Evolutionary conservation across 2,113 vertebrate genomes (phyloP).

Genomic region (Aldabrachelys gigantea): DNA sequence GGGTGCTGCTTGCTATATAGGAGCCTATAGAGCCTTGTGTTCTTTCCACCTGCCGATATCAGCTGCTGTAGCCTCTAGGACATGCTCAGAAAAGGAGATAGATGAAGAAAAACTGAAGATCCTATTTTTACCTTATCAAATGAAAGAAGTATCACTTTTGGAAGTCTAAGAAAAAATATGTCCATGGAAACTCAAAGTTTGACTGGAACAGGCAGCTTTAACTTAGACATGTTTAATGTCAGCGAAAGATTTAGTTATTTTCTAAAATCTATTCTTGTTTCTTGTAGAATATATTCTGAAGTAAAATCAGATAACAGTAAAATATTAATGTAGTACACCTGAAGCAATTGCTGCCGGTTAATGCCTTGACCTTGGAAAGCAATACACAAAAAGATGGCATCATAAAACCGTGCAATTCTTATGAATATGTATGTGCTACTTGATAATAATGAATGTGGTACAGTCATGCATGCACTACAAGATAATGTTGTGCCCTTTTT

Average conservation of each 20-base stretch:
- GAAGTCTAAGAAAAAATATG: not conserved
- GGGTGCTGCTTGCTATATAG: not conserved
- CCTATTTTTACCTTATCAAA: not conserved
- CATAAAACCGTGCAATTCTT: slow-evolving; percentile 86
- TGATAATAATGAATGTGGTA: slow-evolving; percentile 89
- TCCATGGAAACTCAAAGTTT: slow-evolving; percentile 2
- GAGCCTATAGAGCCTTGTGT: not conserved
- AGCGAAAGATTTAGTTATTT: slow-evolving; percentile 57
- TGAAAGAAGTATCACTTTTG: not conserved
- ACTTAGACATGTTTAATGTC: slow-evolving; percentile 56
- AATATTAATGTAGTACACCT: slow-evolving; percentile 85
- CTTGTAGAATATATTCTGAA: slow-evolving; percentile 71
- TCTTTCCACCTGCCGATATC: not conserved
- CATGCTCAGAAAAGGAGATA: not conserved
- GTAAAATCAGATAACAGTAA: slow-evolving; percentile 78
- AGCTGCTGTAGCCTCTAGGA: not conserved
- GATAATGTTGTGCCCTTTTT: slow-evolving; percentile 88
- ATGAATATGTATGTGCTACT: slow-evolving; percentile 90
- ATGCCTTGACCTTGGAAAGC: slow-evolving; percentile 86
- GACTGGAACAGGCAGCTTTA: slow-evolving; percentile 49
- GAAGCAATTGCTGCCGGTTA: slow-evolving; percentile 84
- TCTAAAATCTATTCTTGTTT: slow-evolving; percentile 72
- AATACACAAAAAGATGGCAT: slow-evolving; percentile 88
- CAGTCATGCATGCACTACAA: slow-evolving; percentile 88
- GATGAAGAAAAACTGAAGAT: not conserved